Evolutionary conservation across 2,113 vertebrate genomes (phyloP), one percentile per base, ranked within the genome.

Genomic region (Balaenoptera acutorostrata): DNA sequence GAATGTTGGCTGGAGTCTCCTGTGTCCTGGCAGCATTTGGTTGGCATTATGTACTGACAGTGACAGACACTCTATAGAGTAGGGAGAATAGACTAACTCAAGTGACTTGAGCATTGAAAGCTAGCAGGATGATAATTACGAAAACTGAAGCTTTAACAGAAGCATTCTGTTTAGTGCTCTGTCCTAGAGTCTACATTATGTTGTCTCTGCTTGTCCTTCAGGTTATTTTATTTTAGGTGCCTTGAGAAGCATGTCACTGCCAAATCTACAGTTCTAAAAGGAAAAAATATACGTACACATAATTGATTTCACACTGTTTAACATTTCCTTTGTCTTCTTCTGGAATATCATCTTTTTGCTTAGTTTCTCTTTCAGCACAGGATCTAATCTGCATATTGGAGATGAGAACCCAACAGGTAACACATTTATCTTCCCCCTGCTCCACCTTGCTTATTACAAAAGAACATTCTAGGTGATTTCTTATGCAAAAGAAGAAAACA

Each of bases 281-380:
- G 44, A 72, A 68, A 94, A 52, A 57, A 18, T 82, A 29, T 97
- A 99, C 99, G 0, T 99, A 99, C 99, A 99, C 99, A 0, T 99
- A 99, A 98, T 99, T 99, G 98, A 99, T 95, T 99, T 99, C 99
- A 97, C 99, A 99, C 80, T 99, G 99, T 97, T 99, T 99, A 95
- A 99, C 99, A 1, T 99, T 99, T 95, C 99, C 99, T 97, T 99
- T 98, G 98, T 99, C 99, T 98, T 99, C 99, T 61, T 99, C 99
- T 33, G 99, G 99, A 94, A 99, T 98, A 88, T 99, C 99, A 92
- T 99, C 99, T 95, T 99, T 99, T 95, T 94, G 99, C 98, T 99
- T 99, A 44, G 98, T 97, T 98, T 99, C 99, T 96, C 98, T 99
- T 97, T 99, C 99, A 15, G 98, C 98, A 95, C 98, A 99, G 3